These are phyloP conservation scores for Alosa sapidissima DNA, from an alignment of 2,797 vertebrate genomes.

Conservation along the genomic window DNA sequence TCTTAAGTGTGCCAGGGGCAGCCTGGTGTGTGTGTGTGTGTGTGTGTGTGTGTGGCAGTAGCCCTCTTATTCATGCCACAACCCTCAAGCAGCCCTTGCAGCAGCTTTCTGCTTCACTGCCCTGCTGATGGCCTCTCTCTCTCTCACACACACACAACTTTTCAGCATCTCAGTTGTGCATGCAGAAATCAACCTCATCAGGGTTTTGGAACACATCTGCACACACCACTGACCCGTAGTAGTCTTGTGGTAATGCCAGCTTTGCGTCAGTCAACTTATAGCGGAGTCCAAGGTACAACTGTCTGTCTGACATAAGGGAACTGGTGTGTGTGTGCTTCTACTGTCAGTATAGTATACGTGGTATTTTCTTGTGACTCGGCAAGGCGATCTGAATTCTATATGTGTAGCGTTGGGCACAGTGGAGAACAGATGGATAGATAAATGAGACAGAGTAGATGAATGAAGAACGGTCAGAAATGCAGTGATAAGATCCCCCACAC, in stretches of 20 bases:
- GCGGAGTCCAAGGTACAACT: not conserved
- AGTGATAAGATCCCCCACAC: no score
- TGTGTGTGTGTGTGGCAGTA: conserved; percentile 18
- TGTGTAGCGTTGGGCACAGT: not conserved
- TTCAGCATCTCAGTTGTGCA: not conserved
- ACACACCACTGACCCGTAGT: not conserved
- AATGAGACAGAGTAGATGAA: no score
- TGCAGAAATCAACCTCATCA: not conserved
- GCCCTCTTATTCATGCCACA: not conserved
- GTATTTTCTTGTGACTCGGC: not conserved
- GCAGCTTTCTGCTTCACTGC: not conserved
- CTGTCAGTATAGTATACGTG: not conserved
- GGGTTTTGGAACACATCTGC: not conserved
- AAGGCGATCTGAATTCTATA: not conserved
- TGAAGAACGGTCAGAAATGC: no score
- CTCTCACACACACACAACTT: not conserved
- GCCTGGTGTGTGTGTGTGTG: conserved; percentile 12
- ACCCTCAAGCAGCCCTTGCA: not conserved
- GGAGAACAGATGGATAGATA: not conserved
- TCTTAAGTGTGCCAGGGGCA: not conserved
- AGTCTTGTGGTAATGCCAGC: not conserved
- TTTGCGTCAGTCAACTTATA: not conserved
- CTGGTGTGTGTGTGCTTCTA: not conserved
- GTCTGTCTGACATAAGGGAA: not conserved
- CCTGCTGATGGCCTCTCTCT: conserved; percentile 7